These are phyloP conservation scores for Coenonympha glycerion DNA, from an alignment of 2,888 invertebrate genomes.

Conservation along the genomic window DNA sequence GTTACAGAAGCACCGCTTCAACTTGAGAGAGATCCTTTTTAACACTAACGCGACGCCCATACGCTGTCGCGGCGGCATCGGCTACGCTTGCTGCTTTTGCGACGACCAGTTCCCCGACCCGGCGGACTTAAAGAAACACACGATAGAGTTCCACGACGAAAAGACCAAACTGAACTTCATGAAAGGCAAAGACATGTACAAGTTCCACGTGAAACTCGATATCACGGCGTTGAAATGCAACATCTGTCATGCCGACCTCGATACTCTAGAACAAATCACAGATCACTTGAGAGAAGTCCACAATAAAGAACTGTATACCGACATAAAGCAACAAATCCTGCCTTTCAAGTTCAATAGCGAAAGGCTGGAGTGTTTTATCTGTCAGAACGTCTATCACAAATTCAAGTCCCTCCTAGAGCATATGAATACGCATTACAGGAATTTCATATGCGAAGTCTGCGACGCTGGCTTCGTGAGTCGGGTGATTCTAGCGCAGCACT, in stretches of 20 bases:
- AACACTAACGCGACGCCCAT: constrained; percentile 54
- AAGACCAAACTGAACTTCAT: constrained; percentile 34
- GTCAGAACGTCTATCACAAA: constrained; percentile 34
- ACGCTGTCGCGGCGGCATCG: constrained; percentile 36
- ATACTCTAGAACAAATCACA: constrained; percentile 33
- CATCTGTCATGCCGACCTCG: constrained; percentile 30
- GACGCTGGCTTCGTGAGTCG: constrained; percentile 52
- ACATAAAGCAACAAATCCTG: constrained; percentile 41
- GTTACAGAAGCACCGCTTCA: constrained; percentile 40
- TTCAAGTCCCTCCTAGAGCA: constrained; percentile 50
- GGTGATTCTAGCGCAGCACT: constrained; percentile 45
- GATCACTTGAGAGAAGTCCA: constrained; percentile 34
- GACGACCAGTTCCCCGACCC: constrained; percentile 35
- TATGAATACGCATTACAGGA: constrained; percentile 56
- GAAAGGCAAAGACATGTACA: constrained; percentile 30
- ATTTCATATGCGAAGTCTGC: constrained; percentile 52
- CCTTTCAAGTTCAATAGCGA: constrained; percentile 44
- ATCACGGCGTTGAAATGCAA: constrained; percentile 41
- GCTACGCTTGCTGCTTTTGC: constrained; percentile 49
- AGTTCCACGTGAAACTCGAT: constrained; percentile 46
- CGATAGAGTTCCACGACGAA: constrained; percentile 36
- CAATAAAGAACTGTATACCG: constrained; percentile 31
- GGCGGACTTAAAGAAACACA: constrained; percentile 45
- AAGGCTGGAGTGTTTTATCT: constrained; percentile 34
- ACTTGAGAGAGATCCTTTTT: constrained; percentile 41